Conservation (phyloP, 2,113 vertebrate species). For the rat (Rattus norvegicus) region GRCr8 NC_086021.1:63317501-63318000, state of each 20-base stretch:
- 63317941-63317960: not conserved
- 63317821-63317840: not conserved
- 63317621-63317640: not conserved
- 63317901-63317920: not conserved
- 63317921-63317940: not conserved
- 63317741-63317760: no score
- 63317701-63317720: not conserved
- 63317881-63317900: not conserved
- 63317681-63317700: slow-evolving; percentile 21
- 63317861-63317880: not conserved
- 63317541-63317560: not conserved
- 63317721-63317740: no score
- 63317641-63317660: not conserved
- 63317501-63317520: not conserved
- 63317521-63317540: not conserved
- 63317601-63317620: not conserved
- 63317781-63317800: not conserved
- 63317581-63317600: not conserved
- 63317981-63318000: not conserved
- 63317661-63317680: not conserved
- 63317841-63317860: not conserved
- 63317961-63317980: not conserved
- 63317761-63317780: not conserved
- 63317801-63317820: not conserved
- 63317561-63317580: no score